Evolutionary conservation across 2,797 vertebrate species (phyloP).

Genomic region (Silurus lanzhouensis): DNA sequence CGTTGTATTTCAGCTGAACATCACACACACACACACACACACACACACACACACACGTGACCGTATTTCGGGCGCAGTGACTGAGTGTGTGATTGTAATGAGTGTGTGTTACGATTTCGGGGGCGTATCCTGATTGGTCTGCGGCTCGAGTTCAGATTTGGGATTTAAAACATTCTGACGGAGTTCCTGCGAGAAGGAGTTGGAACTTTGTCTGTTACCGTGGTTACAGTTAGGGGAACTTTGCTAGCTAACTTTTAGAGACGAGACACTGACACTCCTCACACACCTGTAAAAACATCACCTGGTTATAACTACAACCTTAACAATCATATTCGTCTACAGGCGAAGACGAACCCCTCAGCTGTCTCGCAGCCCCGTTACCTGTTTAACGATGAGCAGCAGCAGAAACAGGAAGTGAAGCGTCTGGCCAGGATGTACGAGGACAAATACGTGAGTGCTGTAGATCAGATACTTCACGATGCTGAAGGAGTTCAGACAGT

Average conservation of each 20-base stretch:
- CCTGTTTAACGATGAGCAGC: conserved; percentile 84
- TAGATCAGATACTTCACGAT: background rate
- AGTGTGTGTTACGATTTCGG: background rate
- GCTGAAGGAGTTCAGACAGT: too few relatives aligned
- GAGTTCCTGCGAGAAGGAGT: background rate
- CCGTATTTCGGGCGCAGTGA: too few relatives aligned
- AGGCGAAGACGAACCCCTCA: conserved; percentile 67
- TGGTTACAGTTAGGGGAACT: background rate
- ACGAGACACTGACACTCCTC: too few relatives aligned
- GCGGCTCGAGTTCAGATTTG: background rate
- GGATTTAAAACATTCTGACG: background rate
- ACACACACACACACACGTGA: too few relatives aligned
- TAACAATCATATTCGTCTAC: background rate
- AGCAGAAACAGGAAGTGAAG: conserved; percentile 85
- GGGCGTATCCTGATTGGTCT: background rate
- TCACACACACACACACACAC: too few relatives aligned
- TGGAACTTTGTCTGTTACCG: background rate
- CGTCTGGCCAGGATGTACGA: conserved; percentile 93
- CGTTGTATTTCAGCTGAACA: too few relatives aligned
- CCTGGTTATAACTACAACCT: too few relatives aligned
- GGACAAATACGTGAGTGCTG: conserved; percentile 92
- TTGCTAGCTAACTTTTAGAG: background rate
- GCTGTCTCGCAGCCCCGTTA: conserved; percentile 50
- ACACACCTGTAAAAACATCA: too few relatives aligned
- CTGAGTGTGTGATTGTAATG: too few relatives aligned